phyloP scores from a whole-genome alignment of 2,888 invertebrate species.

The Prosopocoilus inquinatus region DNA sequence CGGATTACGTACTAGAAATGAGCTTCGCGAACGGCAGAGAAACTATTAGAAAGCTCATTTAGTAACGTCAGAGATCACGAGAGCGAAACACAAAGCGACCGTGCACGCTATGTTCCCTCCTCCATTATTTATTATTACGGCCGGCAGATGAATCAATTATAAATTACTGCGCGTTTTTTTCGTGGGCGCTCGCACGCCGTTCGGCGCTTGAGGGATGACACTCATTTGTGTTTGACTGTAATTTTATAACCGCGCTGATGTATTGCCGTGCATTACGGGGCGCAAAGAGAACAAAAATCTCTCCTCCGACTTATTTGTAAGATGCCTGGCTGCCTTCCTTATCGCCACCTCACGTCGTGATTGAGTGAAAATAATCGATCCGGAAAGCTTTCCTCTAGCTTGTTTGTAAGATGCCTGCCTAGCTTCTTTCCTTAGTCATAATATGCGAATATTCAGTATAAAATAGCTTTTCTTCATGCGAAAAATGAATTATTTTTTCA shows the following conservation, averaged over 20 bases:
- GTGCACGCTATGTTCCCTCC: neutral
- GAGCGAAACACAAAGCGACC: too few relatives aligned
- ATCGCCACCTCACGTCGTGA: neutral
- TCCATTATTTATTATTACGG: neutral
- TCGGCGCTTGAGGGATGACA: neutral
- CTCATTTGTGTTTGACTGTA: slow-evolving; percentile 3
- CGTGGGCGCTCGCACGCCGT: neutral
- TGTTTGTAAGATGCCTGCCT: too few relatives aligned
- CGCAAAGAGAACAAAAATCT: neutral
- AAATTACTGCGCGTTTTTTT: neutral
- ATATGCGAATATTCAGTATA: too few relatives aligned
- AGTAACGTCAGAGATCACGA: too few relatives aligned
- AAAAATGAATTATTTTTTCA: too few relatives aligned
- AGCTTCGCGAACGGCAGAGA: too few relatives aligned
- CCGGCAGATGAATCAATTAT: neutral
- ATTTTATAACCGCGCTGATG: slow-evolving; percentile 1
- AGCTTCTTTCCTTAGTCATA: too few relatives aligned
- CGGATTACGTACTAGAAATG: too few relatives aligned
- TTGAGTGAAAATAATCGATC: neutral
- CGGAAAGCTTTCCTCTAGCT: too few relatives aligned
- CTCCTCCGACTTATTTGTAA: neutral
- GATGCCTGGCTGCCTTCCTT: neutral
- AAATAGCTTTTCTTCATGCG: too few relatives aligned
- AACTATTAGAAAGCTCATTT: too few relatives aligned
- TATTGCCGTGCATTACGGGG: neutral